Evolutionary conservation across 2,888 invertebrate species (phyloP), one percentile per base, ranked within the genome.

Genomic region (Tetramorium bicarinatum): DNA sequence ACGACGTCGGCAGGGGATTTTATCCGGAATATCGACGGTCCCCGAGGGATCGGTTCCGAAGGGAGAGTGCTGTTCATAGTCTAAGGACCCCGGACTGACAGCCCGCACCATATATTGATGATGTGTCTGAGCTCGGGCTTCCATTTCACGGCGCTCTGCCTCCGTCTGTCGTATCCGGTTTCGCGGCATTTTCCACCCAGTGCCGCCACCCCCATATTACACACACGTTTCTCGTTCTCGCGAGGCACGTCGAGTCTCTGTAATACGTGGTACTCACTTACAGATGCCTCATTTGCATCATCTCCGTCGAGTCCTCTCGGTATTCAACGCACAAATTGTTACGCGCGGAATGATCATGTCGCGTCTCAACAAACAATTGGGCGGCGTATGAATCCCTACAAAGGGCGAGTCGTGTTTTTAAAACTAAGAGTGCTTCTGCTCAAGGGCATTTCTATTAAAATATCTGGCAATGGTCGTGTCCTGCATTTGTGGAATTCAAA

Each of bases 131-230:
- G 87, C 88, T 82, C 86, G 71, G 87, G 87, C 88, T 91, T 90
- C 86, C 86, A 90, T 91, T 91, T 91, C 90, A 91, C 90, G 90
- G 87, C 86, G 83, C 87, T 87, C 90, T 90, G 90, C 87, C 76
- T 85, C 80, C 88, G 86, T 77, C 88, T 88, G 90, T 91, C 91
- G 87, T 84, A 85, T 83, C 79, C 66, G 87, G 75, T 88, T 87
- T 85, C 75, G 79, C 82, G 79, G 59, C 88, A 77, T 86, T 88
- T 87, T 85, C 82, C 61, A 71, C 72, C 21, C 52, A 62, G 67
- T 76, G 47, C 75, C 56, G 9, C 71, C 75, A 3, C 25, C 76
- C 66, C 77, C n/a, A 21, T 44, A 44, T 59, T 54, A 74, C 38
- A 59, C 56, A 38, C 44, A 52, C 59, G 34, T 79, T 47, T 59